Evolutionary conservation across 2,797 vertebrate genomes (phyloP).

Genomic region (Oreochromis mossambicus): DNA sequence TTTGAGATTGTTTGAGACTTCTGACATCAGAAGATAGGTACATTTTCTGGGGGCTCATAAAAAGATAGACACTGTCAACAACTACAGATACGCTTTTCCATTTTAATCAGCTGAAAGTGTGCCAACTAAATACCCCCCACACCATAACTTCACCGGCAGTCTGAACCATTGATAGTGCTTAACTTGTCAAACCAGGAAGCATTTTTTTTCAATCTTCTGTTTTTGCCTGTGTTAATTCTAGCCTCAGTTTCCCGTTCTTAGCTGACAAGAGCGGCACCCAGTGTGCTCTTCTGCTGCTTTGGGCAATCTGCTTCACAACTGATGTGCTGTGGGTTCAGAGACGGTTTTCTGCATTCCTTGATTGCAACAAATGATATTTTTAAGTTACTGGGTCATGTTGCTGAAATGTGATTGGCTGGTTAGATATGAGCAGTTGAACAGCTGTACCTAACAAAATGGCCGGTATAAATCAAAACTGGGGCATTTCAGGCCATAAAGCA

Average conservation of each 20-base stretch:
- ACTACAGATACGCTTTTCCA: neutral
- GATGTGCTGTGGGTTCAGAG: neutral
- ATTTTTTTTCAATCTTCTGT: neutral
- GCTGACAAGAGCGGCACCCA: neutral
- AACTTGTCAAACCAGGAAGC: neutral
- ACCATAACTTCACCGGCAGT: neutral
- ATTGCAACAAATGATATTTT: neutral
- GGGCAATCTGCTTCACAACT: neutral
- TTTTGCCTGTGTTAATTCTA: neutral
- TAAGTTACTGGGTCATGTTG: neutral
- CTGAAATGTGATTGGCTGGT: neutral
- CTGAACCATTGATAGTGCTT: neutral
- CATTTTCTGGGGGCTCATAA: neutral
- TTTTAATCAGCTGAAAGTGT: neutral
- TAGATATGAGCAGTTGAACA: neutral
- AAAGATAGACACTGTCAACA: neutral
- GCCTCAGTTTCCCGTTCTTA: neutral
- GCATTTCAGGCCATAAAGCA: neutral
- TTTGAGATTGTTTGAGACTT: neutral
- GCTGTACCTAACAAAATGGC: neutral
- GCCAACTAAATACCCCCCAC: neutral
- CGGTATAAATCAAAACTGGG: neutral
- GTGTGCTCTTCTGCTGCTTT: neutral
- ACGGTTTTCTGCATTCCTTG: neutral
- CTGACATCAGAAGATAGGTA: neutral